A percentile compares a stretch with the other conserved stretches of the same genome.
phyloP scores from a whole-genome alignment of 1,140 invertebrate genomes.

The Grapholita molesta region DNA sequence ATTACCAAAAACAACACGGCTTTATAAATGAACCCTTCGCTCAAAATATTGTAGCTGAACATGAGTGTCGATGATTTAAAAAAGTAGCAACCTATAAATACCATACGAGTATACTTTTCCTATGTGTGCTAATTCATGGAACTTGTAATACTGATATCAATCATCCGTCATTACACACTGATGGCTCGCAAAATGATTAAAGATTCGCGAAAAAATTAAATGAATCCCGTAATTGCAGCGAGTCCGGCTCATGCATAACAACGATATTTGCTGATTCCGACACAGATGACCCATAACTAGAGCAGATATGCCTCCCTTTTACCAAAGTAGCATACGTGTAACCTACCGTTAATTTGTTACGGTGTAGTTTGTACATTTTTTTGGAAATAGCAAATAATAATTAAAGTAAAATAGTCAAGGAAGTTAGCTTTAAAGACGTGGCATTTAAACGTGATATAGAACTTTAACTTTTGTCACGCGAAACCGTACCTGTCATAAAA shows the following conservation, averaged over 20 bases:
- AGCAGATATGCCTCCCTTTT: not conserved
- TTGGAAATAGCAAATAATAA: no score
- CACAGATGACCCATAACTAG: not conserved
- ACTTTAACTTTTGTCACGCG: no score
- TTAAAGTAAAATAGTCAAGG: no score
- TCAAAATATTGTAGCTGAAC: not conserved
- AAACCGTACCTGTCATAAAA: no score
- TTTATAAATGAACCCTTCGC: no score
- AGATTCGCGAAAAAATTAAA: not conserved
- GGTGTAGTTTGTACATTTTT: no score
- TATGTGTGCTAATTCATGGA: not conserved
- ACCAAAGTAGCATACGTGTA: no score
- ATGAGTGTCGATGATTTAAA: not conserved
- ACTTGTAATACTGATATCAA: not conserved
- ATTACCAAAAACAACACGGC: no score
- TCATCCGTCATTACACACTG: not conserved
- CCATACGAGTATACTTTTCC: not conserved
- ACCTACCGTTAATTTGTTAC: no score
- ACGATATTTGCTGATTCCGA: constrained; percentile 40
- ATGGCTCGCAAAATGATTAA: not conserved
- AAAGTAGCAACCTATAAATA: not conserved
- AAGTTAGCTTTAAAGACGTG: no score
- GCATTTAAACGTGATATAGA: no score
- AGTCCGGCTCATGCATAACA: constrained; percentile 24
- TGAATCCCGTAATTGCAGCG: not conserved